Evolutionary conservation across 2,113 vertebrate species (phyloP), one percentile per base, ranked within the genome.

Genomic region (Steatornis caripensis): DNA sequence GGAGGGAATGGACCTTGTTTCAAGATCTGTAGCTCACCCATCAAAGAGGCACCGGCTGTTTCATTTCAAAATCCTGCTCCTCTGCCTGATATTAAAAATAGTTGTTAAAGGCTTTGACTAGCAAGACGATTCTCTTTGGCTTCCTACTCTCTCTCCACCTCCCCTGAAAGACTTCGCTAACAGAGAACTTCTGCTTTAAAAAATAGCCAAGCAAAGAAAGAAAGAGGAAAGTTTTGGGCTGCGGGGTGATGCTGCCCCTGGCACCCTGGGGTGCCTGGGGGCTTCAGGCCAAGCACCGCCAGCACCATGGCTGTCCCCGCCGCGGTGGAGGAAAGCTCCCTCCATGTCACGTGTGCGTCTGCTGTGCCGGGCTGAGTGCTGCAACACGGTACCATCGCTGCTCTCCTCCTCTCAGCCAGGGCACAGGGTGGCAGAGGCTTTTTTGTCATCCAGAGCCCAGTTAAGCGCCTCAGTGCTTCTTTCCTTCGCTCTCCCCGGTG

Each of bases 11-110:
- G 96, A 98, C 95, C 96, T 98, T 97, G 97, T 98, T 98, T 98
- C 97, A 98, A 98, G 97, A 98, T 98, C 97, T 97, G 78, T 98
- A 93, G 95, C 96, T 97, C 5, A 0, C 70, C 95, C 95, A 97
- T 98, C 97, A 98, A 97, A 98, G 97, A 89, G 84, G 61, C 84
- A 76, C 96, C 6, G 91, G 93, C 97, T 95, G 96, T 97, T 98
- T 97, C 97, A 97, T 98, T 97, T 97, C 97, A 95, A 95, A 98
- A 97, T 98, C 93, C 91, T 95, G 97, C 87, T 97, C 85, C 96
- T 97, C 96, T 96, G 96, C 95, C 97, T 96, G 91, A 96, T 97
- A 97, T 97, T 97, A 97, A 97, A 97, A 97, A 98, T 97, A 97
- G 96, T 97, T 96, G 97, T 97, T 97, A 97, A 97, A 97, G 93